Evolutionary conservation across 2,888 invertebrate species (phyloP).

Genomic region (Tuta absoluta): DNA sequence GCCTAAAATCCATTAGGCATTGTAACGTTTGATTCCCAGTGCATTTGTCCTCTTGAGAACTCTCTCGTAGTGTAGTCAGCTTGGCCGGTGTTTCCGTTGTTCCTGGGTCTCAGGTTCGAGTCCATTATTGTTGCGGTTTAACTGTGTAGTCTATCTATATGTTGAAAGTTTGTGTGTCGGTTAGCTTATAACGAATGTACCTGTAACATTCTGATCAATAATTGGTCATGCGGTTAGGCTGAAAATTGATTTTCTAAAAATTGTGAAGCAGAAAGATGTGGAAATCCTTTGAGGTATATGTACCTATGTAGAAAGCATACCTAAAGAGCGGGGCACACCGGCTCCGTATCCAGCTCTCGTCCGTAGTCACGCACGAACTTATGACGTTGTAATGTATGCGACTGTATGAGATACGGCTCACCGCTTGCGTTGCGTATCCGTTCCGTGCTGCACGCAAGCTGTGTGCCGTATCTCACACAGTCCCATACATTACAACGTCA

Average conservation of each 20-base stretch:
- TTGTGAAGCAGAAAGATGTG: background rate
- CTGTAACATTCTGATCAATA: background rate
- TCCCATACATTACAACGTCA: no score
- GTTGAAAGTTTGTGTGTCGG: slow-evolving; percentile 27
- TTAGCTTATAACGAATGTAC: slow-evolving; percentile 37
- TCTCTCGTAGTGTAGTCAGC: slow-evolving; percentile 30
- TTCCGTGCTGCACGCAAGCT: no score
- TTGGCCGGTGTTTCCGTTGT: slow-evolving; percentile 34
- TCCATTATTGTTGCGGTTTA: slow-evolving; percentile 30
- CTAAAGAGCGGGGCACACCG: no score
- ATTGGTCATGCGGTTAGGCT: background rate
- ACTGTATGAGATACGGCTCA: no score
- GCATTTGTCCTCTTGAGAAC: slow-evolving; percentile 32
- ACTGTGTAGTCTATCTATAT: slow-evolving; percentile 28
- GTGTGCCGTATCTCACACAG: no score
- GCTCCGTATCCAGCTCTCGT: no score
- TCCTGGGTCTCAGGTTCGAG: slow-evolving; percentile 22
- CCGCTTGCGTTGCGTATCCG: no score
- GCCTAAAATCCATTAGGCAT: background rate
- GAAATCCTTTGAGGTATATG: background rate
- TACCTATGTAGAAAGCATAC: no score
- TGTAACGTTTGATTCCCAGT: slow-evolving; percentile 1
- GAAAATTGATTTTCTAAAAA: background rate
- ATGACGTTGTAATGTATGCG: no score
- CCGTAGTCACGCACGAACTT: no score